Evolutionary conservation across 2,797 vertebrate species (phyloP), one percentile per base, ranked within the genome.

Genomic region (Potorous gilbertii): DNA sequence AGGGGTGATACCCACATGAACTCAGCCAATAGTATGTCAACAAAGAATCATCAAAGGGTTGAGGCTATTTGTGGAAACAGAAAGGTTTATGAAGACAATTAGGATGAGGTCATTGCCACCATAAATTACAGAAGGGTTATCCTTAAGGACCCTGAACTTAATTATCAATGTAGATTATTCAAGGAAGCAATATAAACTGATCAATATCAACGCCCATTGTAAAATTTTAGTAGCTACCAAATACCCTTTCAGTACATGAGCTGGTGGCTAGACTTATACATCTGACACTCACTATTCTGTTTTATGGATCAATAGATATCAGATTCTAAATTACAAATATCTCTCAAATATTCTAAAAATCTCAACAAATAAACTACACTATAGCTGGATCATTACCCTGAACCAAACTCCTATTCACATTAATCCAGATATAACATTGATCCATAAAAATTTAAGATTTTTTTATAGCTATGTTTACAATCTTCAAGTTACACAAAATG

Each of bases 151-250:
- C 21, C 21, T 87, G 40, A 24, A 87, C 3, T 87, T 87, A 50
- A 24, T 46, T 21, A 46, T 87, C 74, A 27, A 27, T 50, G 74
- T 11, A 46, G 74, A 87, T 87, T 87, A 50, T 87, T 46, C 74
- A 50, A 87, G 40, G 40, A 87, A 87, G 66, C 21, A 46, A 12
- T 87, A 87, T 87, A 87, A 87, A 50, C 9, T 46, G 40, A 40
- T 10, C 40, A 46, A 87, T 0, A 50, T 87, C 40, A 87, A 87
- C 11, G 40, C 21, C 40, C 27, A 10, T 46, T 87, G 74, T 87
- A 46, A 87, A 87, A 87, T 46, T 87, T 87, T 87, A 87, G 74
- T 87, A 87, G 74, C 40, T 87, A 87, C 74, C 74, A 87, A 87
- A 87, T 50, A 87, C 21, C 40, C 24, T 87, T 14, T 74, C n/a